Evolutionary conservation across 1,140 invertebrate genomes (phyloP).

Genomic region (Thaumetopoea pityocampa): DNA sequence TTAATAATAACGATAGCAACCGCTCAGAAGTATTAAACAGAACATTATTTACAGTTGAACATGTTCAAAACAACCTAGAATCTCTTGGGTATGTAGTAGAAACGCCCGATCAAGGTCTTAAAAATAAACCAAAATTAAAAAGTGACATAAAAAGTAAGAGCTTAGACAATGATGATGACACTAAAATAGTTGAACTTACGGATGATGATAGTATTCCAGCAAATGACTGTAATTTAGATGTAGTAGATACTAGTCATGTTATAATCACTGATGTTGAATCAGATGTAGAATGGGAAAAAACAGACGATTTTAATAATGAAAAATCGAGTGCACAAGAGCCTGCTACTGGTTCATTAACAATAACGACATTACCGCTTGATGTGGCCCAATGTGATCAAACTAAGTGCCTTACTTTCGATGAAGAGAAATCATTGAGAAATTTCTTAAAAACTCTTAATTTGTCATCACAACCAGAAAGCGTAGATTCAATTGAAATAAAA

Average conservation of each 20-base stretch:
- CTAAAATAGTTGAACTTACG: conserved; percentile 74
- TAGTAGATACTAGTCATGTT: conserved; percentile 54
- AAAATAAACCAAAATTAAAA: conserved; percentile 55
- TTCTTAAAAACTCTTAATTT: conserved; percentile 79
- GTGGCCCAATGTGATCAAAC: conserved; percentile 51
- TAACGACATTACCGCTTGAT: conserved; percentile 53
- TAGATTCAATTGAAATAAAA: conserved; percentile 50
- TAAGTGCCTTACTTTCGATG: conserved; percentile 56
- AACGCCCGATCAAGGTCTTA: conserved; percentile 63
- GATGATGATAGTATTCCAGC: conserved; percentile 36
- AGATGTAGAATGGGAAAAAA: conserved; percentile 73
- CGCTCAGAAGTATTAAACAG: too few relatives aligned
- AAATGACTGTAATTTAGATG: conserved; percentile 27
- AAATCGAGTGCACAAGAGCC: conserved; percentile 26
- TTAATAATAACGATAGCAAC: too few relatives aligned
- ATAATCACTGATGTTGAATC: conserved; percentile 77
- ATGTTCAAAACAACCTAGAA: background rate
- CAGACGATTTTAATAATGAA: conserved; percentile 40
- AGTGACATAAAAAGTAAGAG: conserved; percentile 74
- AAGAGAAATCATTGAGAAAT: conserved; percentile 63
- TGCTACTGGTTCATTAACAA: conserved; percentile 40
- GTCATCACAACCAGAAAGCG: conserved; percentile 44
- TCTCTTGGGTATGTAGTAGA: conserved; percentile 61
- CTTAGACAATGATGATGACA: conserved; percentile 75
- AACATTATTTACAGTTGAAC: background rate